Conservation (phyloP, 2,113 vertebrate genomes). For the Corvus moneduloides region DNA sequence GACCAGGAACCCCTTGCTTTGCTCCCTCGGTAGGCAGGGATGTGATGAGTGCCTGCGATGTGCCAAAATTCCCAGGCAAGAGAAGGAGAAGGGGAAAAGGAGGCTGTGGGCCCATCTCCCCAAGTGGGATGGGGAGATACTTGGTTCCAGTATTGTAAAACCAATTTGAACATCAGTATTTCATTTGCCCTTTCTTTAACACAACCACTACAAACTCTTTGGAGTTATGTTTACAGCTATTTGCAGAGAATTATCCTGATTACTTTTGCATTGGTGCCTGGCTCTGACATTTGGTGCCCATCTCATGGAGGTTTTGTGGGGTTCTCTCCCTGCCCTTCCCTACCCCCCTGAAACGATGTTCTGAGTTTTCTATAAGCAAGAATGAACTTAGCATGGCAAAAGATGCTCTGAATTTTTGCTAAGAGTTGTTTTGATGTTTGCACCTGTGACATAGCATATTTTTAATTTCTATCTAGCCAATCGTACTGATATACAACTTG, state of each 20-base stretch:
- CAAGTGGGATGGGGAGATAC: fast-evolving
- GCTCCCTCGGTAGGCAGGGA: no score
- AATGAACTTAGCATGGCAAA: neutral
- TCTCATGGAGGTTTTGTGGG: neutral
- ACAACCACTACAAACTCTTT: neutral
- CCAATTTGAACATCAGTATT: neutral
- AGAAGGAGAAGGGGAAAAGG: neutral
- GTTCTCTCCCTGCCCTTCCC: no score
- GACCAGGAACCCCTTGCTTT: fast-evolving
- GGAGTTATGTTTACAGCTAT: neutral
- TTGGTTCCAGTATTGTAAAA: neutral
- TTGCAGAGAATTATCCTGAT: neutral
- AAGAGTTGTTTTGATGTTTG: neutral
- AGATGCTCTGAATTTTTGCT: neutral
- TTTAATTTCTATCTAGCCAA: constrained; percentile 26
- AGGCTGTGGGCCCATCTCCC: neutral
- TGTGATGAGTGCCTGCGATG: fast-evolving
- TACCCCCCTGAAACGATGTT: neutral
- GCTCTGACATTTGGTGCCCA: neutral
- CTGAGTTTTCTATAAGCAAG: neutral
- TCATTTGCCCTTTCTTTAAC: neutral
- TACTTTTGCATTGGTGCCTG: neutral
- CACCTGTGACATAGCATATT: neutral
- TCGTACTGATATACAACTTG: neutral
- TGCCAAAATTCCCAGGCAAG: neutral